Conservation (phyloP, 2,888 invertebrate species). For the Dendrolimus pini region DNA sequence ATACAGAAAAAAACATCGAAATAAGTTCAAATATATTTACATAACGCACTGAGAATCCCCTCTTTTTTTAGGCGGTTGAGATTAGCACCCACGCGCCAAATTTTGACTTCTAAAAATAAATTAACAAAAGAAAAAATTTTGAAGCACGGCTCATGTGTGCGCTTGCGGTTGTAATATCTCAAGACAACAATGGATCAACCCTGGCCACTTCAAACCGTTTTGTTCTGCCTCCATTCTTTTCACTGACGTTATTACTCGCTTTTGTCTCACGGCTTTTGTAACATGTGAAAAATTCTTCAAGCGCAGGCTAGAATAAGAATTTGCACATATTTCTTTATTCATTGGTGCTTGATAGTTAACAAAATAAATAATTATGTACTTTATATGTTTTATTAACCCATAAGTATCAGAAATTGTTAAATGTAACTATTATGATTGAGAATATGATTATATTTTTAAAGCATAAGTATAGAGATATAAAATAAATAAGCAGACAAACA, state of each 20-base stretch:
- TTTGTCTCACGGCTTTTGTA: slow-evolving; percentile 39
- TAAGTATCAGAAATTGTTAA: too few relatives aligned
- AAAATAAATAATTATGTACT: too few relatives aligned
- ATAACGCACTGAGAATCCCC: too few relatives aligned
- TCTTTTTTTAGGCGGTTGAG: too few relatives aligned
- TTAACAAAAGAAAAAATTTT: neutral
- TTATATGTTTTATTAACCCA: too few relatives aligned
- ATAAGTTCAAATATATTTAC: too few relatives aligned
- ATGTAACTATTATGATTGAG: too few relatives aligned
- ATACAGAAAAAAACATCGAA: too few relatives aligned
- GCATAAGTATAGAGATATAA: too few relatives aligned
- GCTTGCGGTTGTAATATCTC: slow-evolving; percentile 17
- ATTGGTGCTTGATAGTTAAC: neutral
- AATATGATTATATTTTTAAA: too few relatives aligned
- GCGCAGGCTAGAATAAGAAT: neutral
- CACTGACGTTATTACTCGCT: slow-evolving; percentile 53
- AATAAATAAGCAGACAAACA: too few relatives aligned
- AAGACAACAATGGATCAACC: slow-evolving; percentile 33
- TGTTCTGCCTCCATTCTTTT: slow-evolving; percentile 60
- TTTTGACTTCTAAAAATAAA: neutral
- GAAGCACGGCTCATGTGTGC: slow-evolving; percentile 4
- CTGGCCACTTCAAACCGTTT: slow-evolving; percentile 58
- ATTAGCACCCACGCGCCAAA: too few relatives aligned
- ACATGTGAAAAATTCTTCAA: slow-evolving; percentile 38
- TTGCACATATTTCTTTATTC: neutral